Base-by-base conservation (phyloP, 1,140 invertebrate species). In the Euwallacea similis region DNA sequence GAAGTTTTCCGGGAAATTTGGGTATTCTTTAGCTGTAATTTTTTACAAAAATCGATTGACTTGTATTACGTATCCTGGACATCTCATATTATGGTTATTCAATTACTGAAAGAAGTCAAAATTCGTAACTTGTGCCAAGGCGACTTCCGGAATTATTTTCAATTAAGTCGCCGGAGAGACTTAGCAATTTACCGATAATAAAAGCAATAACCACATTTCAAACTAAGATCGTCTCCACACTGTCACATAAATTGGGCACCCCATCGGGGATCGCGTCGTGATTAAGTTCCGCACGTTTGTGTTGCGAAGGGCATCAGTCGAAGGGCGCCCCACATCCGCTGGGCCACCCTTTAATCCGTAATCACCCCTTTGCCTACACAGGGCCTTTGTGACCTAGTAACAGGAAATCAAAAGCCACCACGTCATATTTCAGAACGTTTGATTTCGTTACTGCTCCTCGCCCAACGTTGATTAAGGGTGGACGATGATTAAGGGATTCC, bases 321-420 rank as follows among this genome's bases (percentile, higher is more conserved):
- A 11, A 50, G 13, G 46, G 9, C 13, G 46, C 46, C 46, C 13
- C 46, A 50, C 54, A 56, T 56, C 54, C 54, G 54, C 11, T 15
- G 15, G 54, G 11, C 54, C 54, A 56, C 54, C 54, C 54, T 56
- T 56, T 56, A 56, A 56, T 64, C 46, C 46, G 7, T 53, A 64
- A 64, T 64, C 62, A 64, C 15, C 46, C 62, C 33, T 53, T 64
- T 53, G 33, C 8, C 13, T 41, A 50, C 13, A 64, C 47, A 53
- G 47, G 62, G 8, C 46, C 46, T 64, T 64, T 64, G 62, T 64
- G 62, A 64, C 62, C 62, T 41, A 64, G 62, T 64, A 64, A 64
- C 62, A 64, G 62, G 62, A 64, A 64, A 64, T 64, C 62, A 64
- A 64, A 64, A 64, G 62, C 62, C 62, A 47, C 62, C 8, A 53